These are phyloP conservation scores for Plemyria rubiginata DNA, from an alignment of 2,888 invertebrate genomes.

Conservation along the genomic window DNA sequence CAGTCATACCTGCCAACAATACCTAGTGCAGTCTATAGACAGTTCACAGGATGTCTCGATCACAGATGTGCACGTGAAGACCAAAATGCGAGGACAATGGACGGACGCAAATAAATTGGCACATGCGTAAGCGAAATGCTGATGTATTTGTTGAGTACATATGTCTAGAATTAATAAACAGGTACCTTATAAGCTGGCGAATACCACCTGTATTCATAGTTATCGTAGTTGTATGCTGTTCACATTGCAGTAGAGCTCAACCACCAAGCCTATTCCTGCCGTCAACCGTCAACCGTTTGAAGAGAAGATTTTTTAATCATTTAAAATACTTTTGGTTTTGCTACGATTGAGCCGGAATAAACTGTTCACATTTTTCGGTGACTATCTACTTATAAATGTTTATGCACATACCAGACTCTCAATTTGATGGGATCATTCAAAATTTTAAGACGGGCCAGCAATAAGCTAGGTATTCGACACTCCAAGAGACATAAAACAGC, in stretches of 20 bases:
- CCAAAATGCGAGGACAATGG: slow-evolving; percentile 47
- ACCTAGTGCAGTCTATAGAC: slow-evolving; percentile 1
- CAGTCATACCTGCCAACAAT: slow-evolving; percentile 3
- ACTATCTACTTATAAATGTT: background rate
- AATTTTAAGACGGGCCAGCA: too few relatives aligned
- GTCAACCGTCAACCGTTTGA: too few relatives aligned
- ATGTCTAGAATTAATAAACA: slow-evolving; percentile 19
- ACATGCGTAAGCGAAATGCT: slow-evolving; percentile 34
- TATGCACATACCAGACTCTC: slow-evolving; percentile 1
- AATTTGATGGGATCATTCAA: background rate
- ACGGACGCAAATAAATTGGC: slow-evolving; percentile 43
- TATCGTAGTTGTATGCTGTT: background rate
- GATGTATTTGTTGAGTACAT: slow-evolving; percentile 14
- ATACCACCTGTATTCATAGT: slow-evolving; percentile 6
- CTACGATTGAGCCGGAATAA: too few relatives aligned
- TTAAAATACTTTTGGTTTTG: background rate
- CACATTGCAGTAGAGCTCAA: background rate
- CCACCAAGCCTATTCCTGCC: too few relatives aligned
- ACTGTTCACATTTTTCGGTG: too few relatives aligned
- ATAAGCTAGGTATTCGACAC: background rate
- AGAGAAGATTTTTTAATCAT: background rate
- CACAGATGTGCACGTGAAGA: slow-evolving; percentile 34
- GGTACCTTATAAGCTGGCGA: background rate
- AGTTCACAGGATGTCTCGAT: slow-evolving; percentile 34
- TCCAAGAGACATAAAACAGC: background rate